Evolutionary conservation across 2,797 vertebrate genomes (phyloP).

Genomic region (Acipenser transmontanus): DNA sequence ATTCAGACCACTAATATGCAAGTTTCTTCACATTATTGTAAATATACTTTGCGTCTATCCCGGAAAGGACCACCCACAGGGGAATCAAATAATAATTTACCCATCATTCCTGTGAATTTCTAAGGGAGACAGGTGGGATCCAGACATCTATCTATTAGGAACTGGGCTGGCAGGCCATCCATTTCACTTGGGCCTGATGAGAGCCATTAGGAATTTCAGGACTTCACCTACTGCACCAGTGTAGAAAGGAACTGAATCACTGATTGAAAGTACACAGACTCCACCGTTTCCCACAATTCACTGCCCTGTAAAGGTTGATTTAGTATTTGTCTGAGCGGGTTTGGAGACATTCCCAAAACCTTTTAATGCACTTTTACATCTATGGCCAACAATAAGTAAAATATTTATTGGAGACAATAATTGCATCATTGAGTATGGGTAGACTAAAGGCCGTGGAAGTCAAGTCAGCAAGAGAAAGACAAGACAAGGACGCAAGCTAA

Average conservation of each 20-base stretch:
- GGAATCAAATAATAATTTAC: no score
- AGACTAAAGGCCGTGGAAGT: not conserved
- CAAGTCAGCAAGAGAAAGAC: not conserved
- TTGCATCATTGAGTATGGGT: constrained; percentile 2
- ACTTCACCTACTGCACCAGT: no score
- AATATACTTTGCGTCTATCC: no score
- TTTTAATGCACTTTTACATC: constrained; percentile 31
- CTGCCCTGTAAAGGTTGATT: constrained; percentile 38
- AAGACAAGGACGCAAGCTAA: constrained; percentile 5
- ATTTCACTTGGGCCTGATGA: no score
- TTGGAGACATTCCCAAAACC: constrained; percentile 8
- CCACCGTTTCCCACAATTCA: constrained; percentile 30
- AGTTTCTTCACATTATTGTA: no score
- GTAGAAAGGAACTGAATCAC: constrained; percentile 21
- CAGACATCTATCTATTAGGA: no score
- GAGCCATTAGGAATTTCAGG: no score
- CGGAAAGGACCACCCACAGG: no score
- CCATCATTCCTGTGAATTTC: no score
- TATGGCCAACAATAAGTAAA: constrained; percentile 34
- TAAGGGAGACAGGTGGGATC: no score
- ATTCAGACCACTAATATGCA: no score
- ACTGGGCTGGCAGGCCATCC: no score
- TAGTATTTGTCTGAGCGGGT: constrained; percentile 34
- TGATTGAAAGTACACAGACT: constrained; percentile 24
- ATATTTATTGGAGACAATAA: constrained; percentile 30